Evolutionary conservation across 2,888 invertebrate genomes (phyloP).

Genomic region (Parelbella ahira): DNA sequence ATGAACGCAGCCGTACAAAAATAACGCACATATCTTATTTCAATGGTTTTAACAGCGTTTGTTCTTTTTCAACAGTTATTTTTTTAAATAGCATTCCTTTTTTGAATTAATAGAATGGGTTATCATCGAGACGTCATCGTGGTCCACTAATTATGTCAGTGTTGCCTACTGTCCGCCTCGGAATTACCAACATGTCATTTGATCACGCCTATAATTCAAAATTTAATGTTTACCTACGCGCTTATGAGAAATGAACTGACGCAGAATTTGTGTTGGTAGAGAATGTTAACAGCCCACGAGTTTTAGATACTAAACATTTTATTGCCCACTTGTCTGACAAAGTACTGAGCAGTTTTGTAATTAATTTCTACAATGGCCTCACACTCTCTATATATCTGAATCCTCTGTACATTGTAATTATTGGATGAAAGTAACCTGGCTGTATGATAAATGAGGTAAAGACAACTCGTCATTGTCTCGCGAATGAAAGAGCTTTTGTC

Average conservation of each 20-base stretch:
- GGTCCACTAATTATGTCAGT: constrained; percentile 49
- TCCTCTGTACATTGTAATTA: constrained; percentile 69
- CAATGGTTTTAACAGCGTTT: constrained; percentile 35
- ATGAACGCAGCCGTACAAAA: constrained; percentile 32
- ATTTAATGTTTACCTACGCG: constrained; percentile 30
- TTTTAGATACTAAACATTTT: constrained; percentile 30
- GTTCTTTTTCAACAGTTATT: constrained; percentile 39
- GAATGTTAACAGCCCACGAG: constrained; percentile 34
- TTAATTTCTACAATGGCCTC: constrained; percentile 58
- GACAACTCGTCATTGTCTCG: constrained; percentile 67
- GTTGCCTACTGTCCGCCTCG: constrained; percentile 37
- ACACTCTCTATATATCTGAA: constrained; percentile 42
- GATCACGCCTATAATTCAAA: constrained; percentile 39
- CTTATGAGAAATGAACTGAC: constrained; percentile 35
- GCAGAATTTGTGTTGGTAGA: constrained; percentile 29
- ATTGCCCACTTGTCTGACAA: constrained; percentile 37
- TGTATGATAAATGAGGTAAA: constrained; percentile 77
- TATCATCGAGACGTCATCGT: constrained; percentile 46
- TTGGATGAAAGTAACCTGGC: constrained; percentile 76
- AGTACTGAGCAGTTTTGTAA: constrained; percentile 49
- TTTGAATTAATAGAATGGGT: constrained; percentile 48
- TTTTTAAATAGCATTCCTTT: constrained; percentile 44
- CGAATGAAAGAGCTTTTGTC: constrained; percentile 75
- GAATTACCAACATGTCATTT: constrained; percentile 39
- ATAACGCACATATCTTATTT: constrained; percentile 38